These are phyloP conservation scores for Thomomys bottae DNA, from an alignment of 2,113 vertebrate species.

Conservation along the genomic window DNA sequence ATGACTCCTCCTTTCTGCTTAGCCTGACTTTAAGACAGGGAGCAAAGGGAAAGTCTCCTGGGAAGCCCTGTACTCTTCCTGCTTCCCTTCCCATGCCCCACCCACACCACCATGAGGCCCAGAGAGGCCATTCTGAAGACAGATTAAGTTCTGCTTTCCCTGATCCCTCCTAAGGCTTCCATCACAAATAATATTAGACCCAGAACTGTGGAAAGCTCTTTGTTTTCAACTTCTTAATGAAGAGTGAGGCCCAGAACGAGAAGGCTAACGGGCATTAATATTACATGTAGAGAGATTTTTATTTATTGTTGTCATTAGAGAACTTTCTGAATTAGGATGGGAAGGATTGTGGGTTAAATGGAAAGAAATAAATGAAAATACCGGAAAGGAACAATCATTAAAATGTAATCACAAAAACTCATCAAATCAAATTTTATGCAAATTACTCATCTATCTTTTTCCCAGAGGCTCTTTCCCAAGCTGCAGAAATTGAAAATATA, in stretches of 20 bases:
- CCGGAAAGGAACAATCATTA: constrained; percentile 14
- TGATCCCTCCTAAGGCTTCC: not conserved
- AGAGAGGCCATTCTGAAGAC: not conserved
- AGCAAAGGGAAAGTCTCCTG: not conserved
- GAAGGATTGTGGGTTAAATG: not conserved
- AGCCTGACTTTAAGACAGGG: not conserved
- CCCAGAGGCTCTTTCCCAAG: not conserved
- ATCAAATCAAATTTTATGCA: constrained; percentile 31
- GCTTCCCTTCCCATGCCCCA: accelerated
- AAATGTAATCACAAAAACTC: constrained; percentile 4
- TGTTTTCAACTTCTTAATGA: not conserved
- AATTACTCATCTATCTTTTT: not conserved
- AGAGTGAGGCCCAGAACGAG: not conserved
- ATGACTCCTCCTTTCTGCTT: not conserved
- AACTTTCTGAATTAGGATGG: constrained; percentile 20
- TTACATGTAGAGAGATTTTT: not conserved
- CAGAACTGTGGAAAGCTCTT: not conserved
- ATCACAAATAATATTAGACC: not conserved
- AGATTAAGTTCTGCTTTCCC: not conserved
- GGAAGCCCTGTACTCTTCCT: no score
- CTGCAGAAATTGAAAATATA: constrained; percentile 25
- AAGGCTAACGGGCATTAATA: not conserved
- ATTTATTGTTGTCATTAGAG: not conserved
- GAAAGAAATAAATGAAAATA: constrained; percentile 3
- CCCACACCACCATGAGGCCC: not conserved